A percentile compares a stretch with the other conserved stretches of the same genome.
Conservation (phyloP, 2,888 invertebrate genomes). For the Phalera bucephala region DNA sequence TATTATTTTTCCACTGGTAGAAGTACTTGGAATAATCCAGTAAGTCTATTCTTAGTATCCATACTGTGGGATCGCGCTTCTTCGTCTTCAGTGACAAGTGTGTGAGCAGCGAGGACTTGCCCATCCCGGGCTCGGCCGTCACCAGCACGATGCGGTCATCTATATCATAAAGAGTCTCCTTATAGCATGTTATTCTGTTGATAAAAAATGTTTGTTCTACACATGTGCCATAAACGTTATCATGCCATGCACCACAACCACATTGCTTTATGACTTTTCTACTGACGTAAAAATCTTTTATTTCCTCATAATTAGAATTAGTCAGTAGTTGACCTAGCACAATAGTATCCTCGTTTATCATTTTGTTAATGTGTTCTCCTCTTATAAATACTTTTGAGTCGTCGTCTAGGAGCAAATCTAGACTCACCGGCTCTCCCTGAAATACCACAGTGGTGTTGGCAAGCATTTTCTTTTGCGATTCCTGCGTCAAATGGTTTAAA, state of each 20-base stretch:
- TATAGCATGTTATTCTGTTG: no score
- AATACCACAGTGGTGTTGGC: conserved; percentile 1
- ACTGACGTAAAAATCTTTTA: conserved; percentile 7
- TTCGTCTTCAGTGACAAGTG: conserved; percentile 9
- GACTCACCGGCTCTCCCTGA: conserved; percentile 5
- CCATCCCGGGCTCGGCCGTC: conserved; percentile 9
- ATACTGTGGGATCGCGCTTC: conserved; percentile 4
- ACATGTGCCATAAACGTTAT: not conserved
- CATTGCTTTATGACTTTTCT: not conserved
- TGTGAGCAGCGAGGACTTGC: conserved; percentile 9
- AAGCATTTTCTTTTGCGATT: conserved; percentile 3
- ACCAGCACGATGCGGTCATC: not conserved
- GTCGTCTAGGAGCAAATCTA: conserved; percentile 3
- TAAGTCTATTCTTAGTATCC: conserved; percentile 10
- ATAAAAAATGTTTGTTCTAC: no score
- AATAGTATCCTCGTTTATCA: conserved; percentile 4
- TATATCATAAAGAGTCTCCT: conserved; percentile 1
- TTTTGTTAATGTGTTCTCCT: conserved; percentile 3
- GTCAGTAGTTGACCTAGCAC: conserved; percentile 2
- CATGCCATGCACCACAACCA: not conserved
- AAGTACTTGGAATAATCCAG: conserved; percentile 9
- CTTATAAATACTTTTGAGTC: conserved; percentile 2
- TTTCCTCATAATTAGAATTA: conserved; percentile 3
- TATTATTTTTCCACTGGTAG: conserved; percentile 4
- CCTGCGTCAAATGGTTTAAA: conserved; percentile 2